Base-by-base conservation (phyloP, 2,113 vertebrate species). In the Willisornis vidua region DNA sequence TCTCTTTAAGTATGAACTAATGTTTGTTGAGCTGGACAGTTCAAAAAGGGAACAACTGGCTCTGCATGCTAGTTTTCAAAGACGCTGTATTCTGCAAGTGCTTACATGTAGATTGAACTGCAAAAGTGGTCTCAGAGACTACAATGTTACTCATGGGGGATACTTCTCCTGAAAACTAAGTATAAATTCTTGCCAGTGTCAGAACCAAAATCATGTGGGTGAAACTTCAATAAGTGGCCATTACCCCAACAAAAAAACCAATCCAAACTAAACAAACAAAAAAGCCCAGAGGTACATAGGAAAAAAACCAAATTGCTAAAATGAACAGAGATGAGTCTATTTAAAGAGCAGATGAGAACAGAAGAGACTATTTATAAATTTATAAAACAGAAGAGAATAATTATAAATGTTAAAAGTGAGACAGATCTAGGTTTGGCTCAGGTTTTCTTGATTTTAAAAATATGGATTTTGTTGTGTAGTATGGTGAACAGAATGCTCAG, bases 81-180 rank as follows among this genome's bases (percentile, higher is more conserved):
- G 39, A 18, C 29, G 6, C 41, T 51, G 7, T 66, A 19, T 39
- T 80, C 67, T 87, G 17, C 15, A 39, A 43, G 17, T 41, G 5
- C 10, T 84, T 77, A 33, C 0, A 0, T 48, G 17, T 1, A 20
- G 20, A 31, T 6, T 29, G 26, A 86, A 35, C 28, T 65, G 46
- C 19, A 28, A 15, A 73, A 78, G 24, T 46, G 7, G 16, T 45
- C 43, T 75, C 52, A 67, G 22, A 59, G 31, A n/a, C 26, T 19
- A 39, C 39, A 45, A 8, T 19, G 4, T 39, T 87, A 15, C 14
- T 85, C 9, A 49, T 7, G 17, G 3, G 7, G 11, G 82, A 39
- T 67, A n/a, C 17, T 74, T 74, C 3, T 65, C 15, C 10, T 84
- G 51, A 62, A 72, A 73, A 33, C 48, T 48, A 65, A 65, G 12